Base-by-base conservation (phyloP, 1,140 invertebrate species). In the Contarinia nasturtii region DNA sequence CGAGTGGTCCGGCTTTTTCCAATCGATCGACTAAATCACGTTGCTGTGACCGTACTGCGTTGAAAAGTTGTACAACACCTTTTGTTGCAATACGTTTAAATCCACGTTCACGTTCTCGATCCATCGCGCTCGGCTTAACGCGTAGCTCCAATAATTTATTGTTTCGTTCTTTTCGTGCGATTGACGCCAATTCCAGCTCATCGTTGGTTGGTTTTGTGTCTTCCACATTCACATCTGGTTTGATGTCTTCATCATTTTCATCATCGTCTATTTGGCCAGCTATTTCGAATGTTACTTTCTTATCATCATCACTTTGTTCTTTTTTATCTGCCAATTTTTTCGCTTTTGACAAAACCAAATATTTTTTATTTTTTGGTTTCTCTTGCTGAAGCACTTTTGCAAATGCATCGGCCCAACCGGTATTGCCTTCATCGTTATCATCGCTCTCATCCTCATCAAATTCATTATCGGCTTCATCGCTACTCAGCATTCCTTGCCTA, bases 21-120 rank as follows among this genome's bases (percentile, higher is more conserved):
- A 91, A 59, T 64, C 87, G 77, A 45, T 74, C 72, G 45, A 81
- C 73, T 44, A 90, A 67, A 45, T 76, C 72, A 60, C 77, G 81
- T 62, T 92, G 87, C 64, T 92, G 88, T 53, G 80, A 73, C 57
- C 72, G 75, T 1, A 93, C 88, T 19, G 86, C 82, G 73, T 93
- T 93, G 53, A 93, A 94, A 51, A 94, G 66, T 61, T 91, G 86
- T 1, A 93, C 86, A 4, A 92, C 86, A 57, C 88, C 89, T 59
- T 82, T 88, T 48, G 85, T 90, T 15, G 87, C 87, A 53, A 91
- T 85, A 72, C 81, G 87, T 27, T 77, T 69, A 46, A 92, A 61
- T 41, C 72, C 66, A 53, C 72, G 75, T 65, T 92, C 88, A 51
- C 74, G 70, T 50, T 84, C 76, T 57, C 78, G 75, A 52, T 84